Percentiles rank a stretch among this genome's conserved stretches.
phyloP scores from a whole-genome alignment of 2,797 vertebrate genomes.

The Phalanger gymnotis region DNA sequence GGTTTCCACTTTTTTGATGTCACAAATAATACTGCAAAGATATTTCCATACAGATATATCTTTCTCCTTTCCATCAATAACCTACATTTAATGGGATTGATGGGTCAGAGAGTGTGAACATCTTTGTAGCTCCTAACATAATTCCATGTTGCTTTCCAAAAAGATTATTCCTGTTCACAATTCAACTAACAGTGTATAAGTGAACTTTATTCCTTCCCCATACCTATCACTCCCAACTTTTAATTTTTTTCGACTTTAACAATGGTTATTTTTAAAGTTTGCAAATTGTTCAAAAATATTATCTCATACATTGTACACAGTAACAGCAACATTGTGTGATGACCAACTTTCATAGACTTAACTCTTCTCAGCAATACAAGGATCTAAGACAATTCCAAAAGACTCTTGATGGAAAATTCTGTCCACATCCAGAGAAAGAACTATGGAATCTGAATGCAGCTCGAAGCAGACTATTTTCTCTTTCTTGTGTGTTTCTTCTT shows the following conservation, averaged over 20 bases:
- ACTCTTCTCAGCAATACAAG: no score
- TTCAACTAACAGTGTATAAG: neutral
- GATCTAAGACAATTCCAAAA: no score
- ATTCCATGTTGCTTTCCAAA: neutral
- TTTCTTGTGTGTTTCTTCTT: no score
- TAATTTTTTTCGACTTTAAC: neutral
- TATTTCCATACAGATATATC: neutral
- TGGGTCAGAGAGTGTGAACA: neutral
- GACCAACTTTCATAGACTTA: no score
- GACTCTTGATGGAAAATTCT: no score
- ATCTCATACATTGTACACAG: neutral
- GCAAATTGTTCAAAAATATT: neutral
- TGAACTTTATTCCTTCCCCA: neutral
- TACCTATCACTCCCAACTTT: neutral
- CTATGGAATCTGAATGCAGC: no score
- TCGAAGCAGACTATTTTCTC: no score
- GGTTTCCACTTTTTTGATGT: neutral
- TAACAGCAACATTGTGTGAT: no score
- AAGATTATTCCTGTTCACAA: neutral
- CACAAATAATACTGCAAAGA: neutral
- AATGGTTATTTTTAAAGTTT: neutral
- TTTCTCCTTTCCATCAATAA: neutral
- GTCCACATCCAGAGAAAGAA: no score
- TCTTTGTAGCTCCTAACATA: neutral
- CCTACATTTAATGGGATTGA: neutral